Conservation (phyloP, 1,140 invertebrate genomes). For the Saccostrea glomerata region DNA sequence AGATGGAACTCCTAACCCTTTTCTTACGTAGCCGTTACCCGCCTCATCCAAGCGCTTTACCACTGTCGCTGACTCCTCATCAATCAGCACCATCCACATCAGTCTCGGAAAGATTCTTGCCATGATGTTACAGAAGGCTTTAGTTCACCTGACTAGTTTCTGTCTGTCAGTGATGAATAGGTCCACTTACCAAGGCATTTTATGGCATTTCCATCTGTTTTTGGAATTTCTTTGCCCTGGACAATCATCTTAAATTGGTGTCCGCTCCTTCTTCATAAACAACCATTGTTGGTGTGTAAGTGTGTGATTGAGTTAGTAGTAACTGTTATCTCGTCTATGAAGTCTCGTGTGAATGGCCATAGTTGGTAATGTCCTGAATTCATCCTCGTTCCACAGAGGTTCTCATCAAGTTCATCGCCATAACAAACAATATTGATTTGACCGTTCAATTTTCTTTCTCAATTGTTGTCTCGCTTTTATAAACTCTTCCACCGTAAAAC, state of each 20-base stretch:
- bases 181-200: neutral
- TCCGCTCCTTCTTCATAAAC: neutral
- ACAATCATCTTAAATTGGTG: neutral
- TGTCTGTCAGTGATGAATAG: neutral
- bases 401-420: too few species aligned
- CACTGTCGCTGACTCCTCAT: constrained; percentile 37
- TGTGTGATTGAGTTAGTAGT: too few species aligned
- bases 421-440: too few species aligned
- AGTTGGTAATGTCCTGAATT: too few species aligned
- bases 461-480: too few species aligned
- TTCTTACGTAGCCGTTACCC: constrained; percentile 17
- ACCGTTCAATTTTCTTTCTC: too few species aligned
- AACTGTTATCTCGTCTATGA: too few species aligned
- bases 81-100: constrained; percentile 44
- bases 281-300: too few species aligned
- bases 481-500: too few species aligned
- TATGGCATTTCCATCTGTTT: neutral
- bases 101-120: constrained; percentile 31
- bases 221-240: neutral
- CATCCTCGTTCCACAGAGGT: neutral
- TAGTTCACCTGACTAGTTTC: neutral
- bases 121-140: constrained; percentile 43
- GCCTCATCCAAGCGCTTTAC: constrained; percentile 29
- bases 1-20: constrained; percentile 46
- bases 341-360: too few species aligned